Evolutionary conservation across 2,113 vertebrate species (phyloP), one percentile per base, ranked within the genome.

Genomic region (Rhinoderma darwinii): DNA sequence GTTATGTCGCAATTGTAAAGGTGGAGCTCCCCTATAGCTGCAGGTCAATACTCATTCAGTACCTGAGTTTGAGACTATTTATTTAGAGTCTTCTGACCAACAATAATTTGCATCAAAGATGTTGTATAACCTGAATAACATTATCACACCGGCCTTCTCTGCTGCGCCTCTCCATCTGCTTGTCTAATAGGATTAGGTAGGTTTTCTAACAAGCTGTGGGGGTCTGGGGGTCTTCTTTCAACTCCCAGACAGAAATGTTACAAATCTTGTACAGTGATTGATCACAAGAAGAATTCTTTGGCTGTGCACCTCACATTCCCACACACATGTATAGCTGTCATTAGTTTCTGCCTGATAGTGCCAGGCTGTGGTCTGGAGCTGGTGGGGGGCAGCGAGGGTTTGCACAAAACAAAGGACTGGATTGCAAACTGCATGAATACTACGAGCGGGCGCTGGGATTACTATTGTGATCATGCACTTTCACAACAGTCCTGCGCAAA

Each of bases 321-420:
- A 44, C 47, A 59, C 37, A 32, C 41, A 43, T 44, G 17, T 51
- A 73, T 37, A 73, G 30, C 12, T 18, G 66, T 27, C 68, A 35
- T 51, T 43, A 8, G 20, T 37, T 11, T 4, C 15, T 59, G 77
- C 20, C n/a, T 84, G 30, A 63, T 30, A 47, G 82, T 56, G 43
- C 82, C 47, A 56, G 82, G 22, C 72, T 32, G 82, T 75, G 83
- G 8, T 68, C 44, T 75, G 70, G 30, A 9, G 41, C 43, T 37
- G 50, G 50, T 50, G 78, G 77, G 12, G 47, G 54, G 78, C 32
- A 56, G 37, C 22, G 30, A 17, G 10, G 63, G 68, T 1, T 5
- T 0, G 68, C 30, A 32, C 27, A 12, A 83, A 82, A 47, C 41
- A 17, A 50, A 32, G 81, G 39, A 14, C 61, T 83, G 39, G 81